phyloP scores from a whole-genome alignment of 2,113 vertebrate genomes.

The Myrmecobius fasciatus region DNA sequence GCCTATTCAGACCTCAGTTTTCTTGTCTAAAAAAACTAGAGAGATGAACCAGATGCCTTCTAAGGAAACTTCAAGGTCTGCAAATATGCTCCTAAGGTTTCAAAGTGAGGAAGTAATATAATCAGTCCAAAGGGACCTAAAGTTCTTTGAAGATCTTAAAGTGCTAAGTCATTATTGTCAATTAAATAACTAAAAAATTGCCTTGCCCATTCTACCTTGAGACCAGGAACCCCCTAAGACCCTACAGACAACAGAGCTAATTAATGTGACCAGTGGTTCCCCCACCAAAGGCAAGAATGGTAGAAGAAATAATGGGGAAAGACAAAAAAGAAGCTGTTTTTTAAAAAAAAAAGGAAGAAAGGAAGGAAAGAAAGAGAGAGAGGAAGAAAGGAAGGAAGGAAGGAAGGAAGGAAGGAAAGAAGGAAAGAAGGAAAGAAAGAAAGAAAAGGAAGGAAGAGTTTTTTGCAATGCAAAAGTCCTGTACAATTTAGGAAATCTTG shows the following conservation, averaged over 20 bases:
- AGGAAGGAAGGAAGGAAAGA: fast-evolving
- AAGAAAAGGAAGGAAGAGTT: too few species aligned
- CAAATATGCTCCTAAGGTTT: background rate
- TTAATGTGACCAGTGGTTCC: background rate
- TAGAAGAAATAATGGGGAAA: background rate
- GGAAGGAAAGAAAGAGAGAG: background rate
- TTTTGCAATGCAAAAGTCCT: too few species aligned
- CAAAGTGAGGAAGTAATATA: background rate
- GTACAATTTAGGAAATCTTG: too few species aligned
- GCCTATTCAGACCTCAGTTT: background rate
- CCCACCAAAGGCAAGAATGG: background rate
- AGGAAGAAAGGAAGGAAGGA: background rate
- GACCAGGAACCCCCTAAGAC: background rate
- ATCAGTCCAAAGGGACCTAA: background rate
- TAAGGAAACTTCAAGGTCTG: background rate
- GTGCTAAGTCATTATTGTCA: background rate
- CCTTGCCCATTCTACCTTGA: background rate
- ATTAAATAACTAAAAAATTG: background rate
- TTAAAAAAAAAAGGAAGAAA: background rate
- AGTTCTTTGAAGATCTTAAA: background rate
- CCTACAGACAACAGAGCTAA: background rate
- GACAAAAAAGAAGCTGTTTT: background rate
- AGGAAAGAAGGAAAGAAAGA: too few species aligned
- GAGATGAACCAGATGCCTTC: background rate
- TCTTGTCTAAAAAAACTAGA: background rate